Percentiles rank a stretch among this genome's conserved stretches.
Evolutionary conservation across 2,888 invertebrate genomes (phyloP).

Genomic region (Busseola fusca): DNA sequence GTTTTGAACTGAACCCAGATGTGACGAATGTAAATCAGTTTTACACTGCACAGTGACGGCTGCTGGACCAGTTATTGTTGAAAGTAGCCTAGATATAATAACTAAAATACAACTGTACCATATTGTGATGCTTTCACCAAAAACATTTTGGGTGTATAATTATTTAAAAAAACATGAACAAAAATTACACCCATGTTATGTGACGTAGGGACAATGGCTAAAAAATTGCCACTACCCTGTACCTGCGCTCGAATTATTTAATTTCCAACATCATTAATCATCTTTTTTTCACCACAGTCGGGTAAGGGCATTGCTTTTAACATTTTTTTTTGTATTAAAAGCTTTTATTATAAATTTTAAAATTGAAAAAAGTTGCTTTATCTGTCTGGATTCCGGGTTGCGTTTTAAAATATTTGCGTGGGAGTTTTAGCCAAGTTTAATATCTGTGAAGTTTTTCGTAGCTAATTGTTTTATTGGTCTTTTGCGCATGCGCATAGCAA

Average conservation of each 20-base stretch:
- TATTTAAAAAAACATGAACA: slow-evolving; percentile 33
- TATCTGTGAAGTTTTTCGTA: not conserved
- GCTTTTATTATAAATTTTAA: slow-evolving; percentile 56
- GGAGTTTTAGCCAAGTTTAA: not conserved
- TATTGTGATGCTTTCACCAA: not conserved
- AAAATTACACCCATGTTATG: slow-evolving; percentile 25
- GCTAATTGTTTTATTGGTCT: slow-evolving; percentile 5
- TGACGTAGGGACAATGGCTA: slow-evolving; percentile 63
- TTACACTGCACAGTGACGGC: too few species aligned
- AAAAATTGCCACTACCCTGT: slow-evolving; percentile 75
- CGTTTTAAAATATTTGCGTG: slow-evolving; percentile 31
- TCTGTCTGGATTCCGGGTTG: slow-evolving; percentile 29
- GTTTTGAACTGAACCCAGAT: too few species aligned
- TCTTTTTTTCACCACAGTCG: slow-evolving; percentile 81
- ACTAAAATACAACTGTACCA: not conserved
- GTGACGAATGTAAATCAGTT: too few species aligned
- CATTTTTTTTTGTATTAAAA: slow-evolving; percentile 70
- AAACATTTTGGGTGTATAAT: slow-evolving; percentile 5
- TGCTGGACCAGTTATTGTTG: not conserved
- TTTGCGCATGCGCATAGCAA: too few species aligned
- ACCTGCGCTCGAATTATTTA: slow-evolving; percentile 84
- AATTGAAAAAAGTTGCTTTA: slow-evolving; percentile 38
- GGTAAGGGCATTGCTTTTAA: slow-evolving; percentile 79
- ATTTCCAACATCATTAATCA: slow-evolving; percentile 86
- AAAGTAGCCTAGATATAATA: not conserved